Evolutionary conservation across 2,113 vertebrate species (phyloP), one percentile per base, ranked within the genome.

Genomic region (Camelus bactrianus): DNA sequence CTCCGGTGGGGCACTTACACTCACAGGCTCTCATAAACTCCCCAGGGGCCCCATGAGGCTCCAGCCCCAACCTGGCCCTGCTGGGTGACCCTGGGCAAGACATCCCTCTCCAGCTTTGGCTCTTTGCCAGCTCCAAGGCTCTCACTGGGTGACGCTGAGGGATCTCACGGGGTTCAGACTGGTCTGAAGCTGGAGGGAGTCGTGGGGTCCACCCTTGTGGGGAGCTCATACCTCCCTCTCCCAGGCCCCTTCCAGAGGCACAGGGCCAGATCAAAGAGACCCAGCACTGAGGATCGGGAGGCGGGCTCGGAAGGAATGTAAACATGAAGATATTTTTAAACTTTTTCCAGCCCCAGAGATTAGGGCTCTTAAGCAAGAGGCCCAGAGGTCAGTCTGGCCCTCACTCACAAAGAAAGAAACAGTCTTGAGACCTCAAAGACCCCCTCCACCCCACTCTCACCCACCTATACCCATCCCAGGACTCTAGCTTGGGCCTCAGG

Each of bases 241-340:
- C 97, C 97, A 98, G 96, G 93, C 77, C 96, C 97, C 94, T 97
- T 93, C 52, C 85, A 97, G 97, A 98, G 86, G 90, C 97, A 92
- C 83, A 89, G 93, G 82, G 81, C 97, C 94, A 94, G 96, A 98
- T 98, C 79, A 97, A 98, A 98, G 98, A 80, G 92, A 89, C 93
- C 80, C 93, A 91, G 95, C 81, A 90, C 95, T 42, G 93, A 98
- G 94, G 97, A 95, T 65, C 75, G 54, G 96, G 89, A 92, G 97
- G 93, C 95, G 52, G 89, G 75, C 93, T 85, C 58, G 94, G 93
- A 97, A 98, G 91, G 98, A 98, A 98, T 98, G 98, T 97, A 98
- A 98, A 97, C 98, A 98, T 32, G n/a, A 96, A 67, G 92, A 86
- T 98, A 98, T 98, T 99, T 99, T 99, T 98, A 99, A 98, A 98